phyloP scores from a whole-genome alignment of 1,140 invertebrate genomes.

The Melipona quadrifasciata region DNA sequence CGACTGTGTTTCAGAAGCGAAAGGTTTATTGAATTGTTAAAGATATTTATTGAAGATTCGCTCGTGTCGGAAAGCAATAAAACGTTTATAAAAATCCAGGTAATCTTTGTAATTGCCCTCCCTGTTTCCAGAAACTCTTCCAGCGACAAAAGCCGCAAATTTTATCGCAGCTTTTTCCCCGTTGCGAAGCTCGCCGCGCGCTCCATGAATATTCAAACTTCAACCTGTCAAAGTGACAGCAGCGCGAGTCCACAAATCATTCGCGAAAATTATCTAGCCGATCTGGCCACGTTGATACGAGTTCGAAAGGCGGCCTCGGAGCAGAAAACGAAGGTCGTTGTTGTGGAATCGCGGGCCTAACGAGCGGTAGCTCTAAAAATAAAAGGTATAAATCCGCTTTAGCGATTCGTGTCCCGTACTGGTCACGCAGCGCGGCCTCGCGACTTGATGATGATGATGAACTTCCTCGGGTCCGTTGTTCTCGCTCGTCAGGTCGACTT shows the following conservation, averaged over 20 bases:
- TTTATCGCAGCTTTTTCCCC: background rate
- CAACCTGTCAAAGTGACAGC: background rate
- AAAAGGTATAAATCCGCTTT: constrained; percentile 74
- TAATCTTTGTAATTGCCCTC: background rate
- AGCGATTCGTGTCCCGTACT: constrained; percentile 57
- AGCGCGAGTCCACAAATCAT: background rate
- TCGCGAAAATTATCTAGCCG: background rate
- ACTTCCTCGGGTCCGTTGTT: constrained; percentile 70
- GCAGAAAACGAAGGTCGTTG: constrained; percentile 54
- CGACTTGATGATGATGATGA: constrained; percentile 81
- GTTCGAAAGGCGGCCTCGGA: background rate
- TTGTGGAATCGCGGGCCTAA: constrained; percentile 69
- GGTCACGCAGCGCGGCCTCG: constrained; percentile 62
- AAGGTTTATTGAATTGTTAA: background rate
- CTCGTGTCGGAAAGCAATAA: no score
- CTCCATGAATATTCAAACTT: constrained; percentile 3
- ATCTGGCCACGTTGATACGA: background rate
- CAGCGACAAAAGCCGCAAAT: background rate
- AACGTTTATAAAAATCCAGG: background rate
- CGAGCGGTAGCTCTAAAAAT: constrained; percentile 72
- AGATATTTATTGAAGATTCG: no score
- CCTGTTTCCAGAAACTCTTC: background rate
- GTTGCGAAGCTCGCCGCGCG: background rate
- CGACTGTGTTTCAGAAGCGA: background rate
- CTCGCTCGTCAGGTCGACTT: constrained; percentile 78